Evolutionary conservation across 1,140 invertebrate genomes (phyloP), one percentile per base, ranked within the genome.

Genomic region (Cryptotermes secundus): DNA sequence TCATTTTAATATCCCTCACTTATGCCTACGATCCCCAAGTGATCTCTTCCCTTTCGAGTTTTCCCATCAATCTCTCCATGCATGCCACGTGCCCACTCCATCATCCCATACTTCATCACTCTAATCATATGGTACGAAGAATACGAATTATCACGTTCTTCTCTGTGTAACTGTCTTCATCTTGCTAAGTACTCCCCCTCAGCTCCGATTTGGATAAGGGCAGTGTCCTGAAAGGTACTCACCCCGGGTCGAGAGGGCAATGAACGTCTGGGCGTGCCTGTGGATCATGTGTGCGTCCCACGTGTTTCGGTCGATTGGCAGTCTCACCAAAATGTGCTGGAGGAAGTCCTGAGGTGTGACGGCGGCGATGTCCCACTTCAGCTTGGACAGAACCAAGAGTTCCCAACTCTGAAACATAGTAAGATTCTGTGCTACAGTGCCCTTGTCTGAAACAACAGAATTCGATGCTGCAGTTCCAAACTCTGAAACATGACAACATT

Each of bases 351-450:
- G 93, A 9, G 96, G 94, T 31, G 95, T 96, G 83, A 96, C 93
- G 9, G 95, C 93, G 1, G 94, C 94, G 84, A 96, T 90, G 89
- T 97, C 95, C 96, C 96, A 97, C 87, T 96, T 96, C 81, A 97
- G 89, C 87, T 95, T 95, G 24, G 92, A 93, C 79, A 96, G 90
- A 79, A 96, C 92, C 86, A 96, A 89, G 86, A 96, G 91, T 88
- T 97, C 96, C 95, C 95, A 96, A 87, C 94, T 94, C 95, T 96
- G 93, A 86, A 92, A 92, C 86, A 81, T 14, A n/a, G 24, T 3
- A 59, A n/a, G 7, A 26, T 59, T 22, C 19, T 9, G 19, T 59
- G 53, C 16, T 59, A 59, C 26, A 26, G 53, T 49, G 16, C 0
- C 45, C 3, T 19, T 1, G 3, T 49, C 45, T 49, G 45, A 19